These are phyloP conservation scores for Hirudo medicinalis DNA, from an alignment of 1,140 invertebrate genomes.

Conservation along the genomic window DNA sequence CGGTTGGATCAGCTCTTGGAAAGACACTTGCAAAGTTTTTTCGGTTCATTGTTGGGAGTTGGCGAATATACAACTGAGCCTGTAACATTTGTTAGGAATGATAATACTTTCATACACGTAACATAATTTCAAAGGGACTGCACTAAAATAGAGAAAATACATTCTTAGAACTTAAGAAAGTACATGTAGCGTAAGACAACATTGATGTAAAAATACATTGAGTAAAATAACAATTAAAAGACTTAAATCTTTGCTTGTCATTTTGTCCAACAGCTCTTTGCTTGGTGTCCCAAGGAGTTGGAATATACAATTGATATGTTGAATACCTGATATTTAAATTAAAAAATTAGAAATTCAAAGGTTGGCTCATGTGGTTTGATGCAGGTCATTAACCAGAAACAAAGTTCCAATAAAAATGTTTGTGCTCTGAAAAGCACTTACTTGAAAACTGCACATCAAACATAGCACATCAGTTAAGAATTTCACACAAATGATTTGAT, in stretches of 20 bases:
- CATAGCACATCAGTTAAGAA: too few relatives aligned
- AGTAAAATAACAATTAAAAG: not conserved
- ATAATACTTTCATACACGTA: not conserved
- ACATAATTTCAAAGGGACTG: too few relatives aligned
- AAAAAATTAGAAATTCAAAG: not conserved
- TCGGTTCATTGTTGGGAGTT: not conserved
- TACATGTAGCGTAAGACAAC: too few relatives aligned
- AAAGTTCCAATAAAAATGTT: too few relatives aligned
- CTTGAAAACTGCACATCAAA: too few relatives aligned
- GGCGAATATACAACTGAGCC: not conserved
- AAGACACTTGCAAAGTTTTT: slow-evolving; percentile 4
- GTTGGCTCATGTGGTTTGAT: too few relatives aligned
- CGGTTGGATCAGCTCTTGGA: not conserved
- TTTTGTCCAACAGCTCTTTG: slow-evolving; percentile 11
- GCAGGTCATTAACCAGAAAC: too few relatives aligned
- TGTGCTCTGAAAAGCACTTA: too few relatives aligned
- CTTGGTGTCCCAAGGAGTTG: not conserved
- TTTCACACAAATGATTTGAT: too few relatives aligned
- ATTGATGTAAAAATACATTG: too few relatives aligned
- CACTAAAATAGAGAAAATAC: not conserved
- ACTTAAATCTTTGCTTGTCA: slow-evolving; percentile 9
- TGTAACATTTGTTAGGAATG: not conserved
- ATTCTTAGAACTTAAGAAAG: not conserved
- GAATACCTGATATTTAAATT: not conserved
- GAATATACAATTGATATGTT: slow-evolving; percentile 6